phyloP scores from a whole-genome alignment of 2,113 vertebrate genomes.

The Naja naja region DNA sequence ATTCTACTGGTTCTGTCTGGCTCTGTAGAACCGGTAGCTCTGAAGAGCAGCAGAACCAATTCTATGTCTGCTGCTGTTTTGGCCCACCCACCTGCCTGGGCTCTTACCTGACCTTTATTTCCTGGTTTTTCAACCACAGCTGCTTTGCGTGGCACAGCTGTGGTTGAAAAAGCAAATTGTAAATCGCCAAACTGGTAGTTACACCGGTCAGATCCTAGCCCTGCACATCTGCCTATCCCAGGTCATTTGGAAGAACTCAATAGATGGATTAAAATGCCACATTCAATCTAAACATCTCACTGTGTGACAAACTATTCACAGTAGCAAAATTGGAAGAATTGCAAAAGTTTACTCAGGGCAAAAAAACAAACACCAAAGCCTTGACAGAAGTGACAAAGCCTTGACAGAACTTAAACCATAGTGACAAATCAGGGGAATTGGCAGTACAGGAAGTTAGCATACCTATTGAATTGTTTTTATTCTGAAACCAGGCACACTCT shows the following conservation, averaged over 20 bases:
- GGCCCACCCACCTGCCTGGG: no score
- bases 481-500: neutral
- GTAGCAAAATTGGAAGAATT: neutral
- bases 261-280: neutral
- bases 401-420: neutral
- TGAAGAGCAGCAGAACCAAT: no score
- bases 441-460: neutral
- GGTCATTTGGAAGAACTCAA: neutral
- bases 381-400: neutral
- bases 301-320: neutral
- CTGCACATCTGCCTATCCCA: neutral
- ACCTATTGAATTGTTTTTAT: neutral
- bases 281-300: neutral
- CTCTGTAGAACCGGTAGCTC: no score
- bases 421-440: neutral
- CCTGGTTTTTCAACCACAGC: no score
- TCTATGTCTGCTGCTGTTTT: no score
- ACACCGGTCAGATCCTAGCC: no score
- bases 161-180: no score
- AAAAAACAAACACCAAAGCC: neutral
- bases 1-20: no score
- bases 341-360: neutral
- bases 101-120: no score
- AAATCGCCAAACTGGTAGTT: no score
- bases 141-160: no score